Percentiles rank a stretch among this genome's conserved stretches.
phyloP scores from a whole-genome alignment of 2,113 vertebrate species.

The Cochlearius cochlearius region DNA sequence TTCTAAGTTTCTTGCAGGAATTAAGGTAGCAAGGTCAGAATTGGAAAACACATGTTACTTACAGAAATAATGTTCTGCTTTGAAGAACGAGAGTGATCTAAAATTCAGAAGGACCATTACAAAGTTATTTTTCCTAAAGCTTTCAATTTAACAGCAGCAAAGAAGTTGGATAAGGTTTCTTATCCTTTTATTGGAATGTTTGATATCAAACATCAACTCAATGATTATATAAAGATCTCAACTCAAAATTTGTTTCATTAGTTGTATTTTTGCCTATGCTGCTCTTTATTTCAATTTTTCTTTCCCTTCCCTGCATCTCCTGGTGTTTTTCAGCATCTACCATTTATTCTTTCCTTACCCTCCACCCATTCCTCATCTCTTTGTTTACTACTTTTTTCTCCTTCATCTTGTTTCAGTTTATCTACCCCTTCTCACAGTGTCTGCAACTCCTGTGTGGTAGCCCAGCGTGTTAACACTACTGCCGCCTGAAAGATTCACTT shows the following conservation, averaged over 20 bases:
- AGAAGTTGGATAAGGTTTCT: not conserved
- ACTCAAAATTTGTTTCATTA: not conserved
- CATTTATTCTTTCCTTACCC: not conserved
- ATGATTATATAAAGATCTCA: not conserved
- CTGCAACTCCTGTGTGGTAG: not conserved
- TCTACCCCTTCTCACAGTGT: not conserved
- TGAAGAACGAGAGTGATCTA: not conserved
- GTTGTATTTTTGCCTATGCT: not conserved
- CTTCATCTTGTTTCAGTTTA: not conserved
- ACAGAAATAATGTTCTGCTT: not conserved
- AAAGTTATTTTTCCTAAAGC: not conserved
- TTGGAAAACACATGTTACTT: not conserved
- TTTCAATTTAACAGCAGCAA: not conserved
- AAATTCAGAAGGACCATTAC: not conserved
- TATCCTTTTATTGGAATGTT: not conserved
- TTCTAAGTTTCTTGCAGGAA: not conserved
- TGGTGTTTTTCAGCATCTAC: not conserved
- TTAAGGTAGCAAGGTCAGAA: not conserved
- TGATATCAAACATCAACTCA: not conserved
- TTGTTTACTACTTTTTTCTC: not conserved
- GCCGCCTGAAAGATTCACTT: not conserved
- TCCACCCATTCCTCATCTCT: not conserved
- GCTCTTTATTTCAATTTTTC: not conserved
- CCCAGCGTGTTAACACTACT: not conserved
- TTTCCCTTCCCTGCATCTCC: not conserved